Conservation (phyloP, 2,113 vertebrate species). For the Aptenodytes patagonicus region DNA sequence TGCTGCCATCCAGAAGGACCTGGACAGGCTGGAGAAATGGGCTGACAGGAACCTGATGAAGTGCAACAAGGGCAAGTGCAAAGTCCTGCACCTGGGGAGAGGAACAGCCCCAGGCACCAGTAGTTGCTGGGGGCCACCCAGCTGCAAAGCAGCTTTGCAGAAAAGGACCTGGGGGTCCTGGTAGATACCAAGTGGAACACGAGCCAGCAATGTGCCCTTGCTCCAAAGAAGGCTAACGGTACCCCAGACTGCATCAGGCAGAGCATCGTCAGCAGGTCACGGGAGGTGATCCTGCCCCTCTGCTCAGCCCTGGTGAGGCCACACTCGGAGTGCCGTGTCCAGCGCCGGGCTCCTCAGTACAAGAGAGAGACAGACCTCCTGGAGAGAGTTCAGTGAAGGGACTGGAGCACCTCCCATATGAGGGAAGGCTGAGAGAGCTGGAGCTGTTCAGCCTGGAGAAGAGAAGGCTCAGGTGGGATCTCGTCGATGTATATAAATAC, state of each 20-base stretch:
- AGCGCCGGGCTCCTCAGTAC: neutral
- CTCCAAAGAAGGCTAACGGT: no score
- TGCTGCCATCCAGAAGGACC: neutral
- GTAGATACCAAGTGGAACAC: neutral
- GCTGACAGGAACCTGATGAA: neutral
- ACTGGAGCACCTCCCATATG: neutral
- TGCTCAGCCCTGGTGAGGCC: neutral
- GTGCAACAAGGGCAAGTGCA: neutral
- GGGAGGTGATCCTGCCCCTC: neutral
- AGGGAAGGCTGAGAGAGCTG: neutral
- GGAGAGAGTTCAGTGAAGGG: neutral
- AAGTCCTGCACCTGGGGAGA: neutral
- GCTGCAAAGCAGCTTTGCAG: neutral
- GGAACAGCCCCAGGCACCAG: neutral
- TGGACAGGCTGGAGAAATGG: neutral
- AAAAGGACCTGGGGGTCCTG: no score
- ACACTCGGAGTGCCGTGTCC: neutral
- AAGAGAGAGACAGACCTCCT: neutral
- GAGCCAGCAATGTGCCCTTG: neutral
- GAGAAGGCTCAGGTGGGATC: neutral
- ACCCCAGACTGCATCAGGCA: neutral
- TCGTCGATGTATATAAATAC: no score
- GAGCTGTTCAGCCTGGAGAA: neutral
- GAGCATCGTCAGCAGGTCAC: fast-evolving
- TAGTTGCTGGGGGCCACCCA: neutral